Conservation (phyloP, 2,113 vertebrate genomes). For the Notarius lentiginosus region DNA sequence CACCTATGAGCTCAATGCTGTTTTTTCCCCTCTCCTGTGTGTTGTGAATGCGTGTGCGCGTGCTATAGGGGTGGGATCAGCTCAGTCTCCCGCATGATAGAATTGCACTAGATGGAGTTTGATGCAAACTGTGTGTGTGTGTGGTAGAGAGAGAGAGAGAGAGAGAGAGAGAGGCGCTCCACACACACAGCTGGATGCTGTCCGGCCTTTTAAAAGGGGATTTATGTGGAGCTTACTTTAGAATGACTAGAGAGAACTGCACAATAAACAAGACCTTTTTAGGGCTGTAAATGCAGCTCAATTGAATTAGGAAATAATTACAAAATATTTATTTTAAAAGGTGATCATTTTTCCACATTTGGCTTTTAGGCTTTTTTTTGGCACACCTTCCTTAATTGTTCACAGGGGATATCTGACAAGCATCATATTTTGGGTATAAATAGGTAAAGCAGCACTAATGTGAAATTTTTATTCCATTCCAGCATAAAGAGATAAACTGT, state of each 20-base stretch:
- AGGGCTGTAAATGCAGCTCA: slow-evolving; percentile 47
- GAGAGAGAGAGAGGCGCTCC: slow-evolving; percentile 23
- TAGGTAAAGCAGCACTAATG: slow-evolving; percentile 49
- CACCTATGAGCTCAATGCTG: slow-evolving; percentile 56
- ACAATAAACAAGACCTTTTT: slow-evolving; percentile 50
- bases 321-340: slow-evolving; percentile 40
- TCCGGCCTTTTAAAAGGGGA: slow-evolving; percentile 66
- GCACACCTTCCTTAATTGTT: slow-evolving; percentile 16
- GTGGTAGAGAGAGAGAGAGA: slow-evolving; percentile 16
- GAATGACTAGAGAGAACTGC: slow-evolving; percentile 53
- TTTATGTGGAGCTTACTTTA: slow-evolving; percentile 62
- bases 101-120: slow-evolving; percentile 60
- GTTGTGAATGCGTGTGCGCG: background rate
- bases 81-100: slow-evolving; percentile 57
- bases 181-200: slow-evolving; percentile 65
- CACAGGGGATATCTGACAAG: slow-evolving; percentile 15
- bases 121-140: slow-evolving; percentile 68
- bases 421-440: slow-evolving; percentile 55
- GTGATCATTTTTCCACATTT: slow-evolving; percentile 36
- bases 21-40: slow-evolving; percentile 58
- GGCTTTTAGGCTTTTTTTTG: slow-evolving; percentile 27
- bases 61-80: slow-evolving; percentile 63
- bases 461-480: slow-evolving; percentile 8
- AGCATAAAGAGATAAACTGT: slow-evolving; percentile 13
- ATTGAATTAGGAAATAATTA: slow-evolving; percentile 40